Evolutionary conservation across 1,140 invertebrate species (phyloP), one percentile per base, ranked within the genome.

Genomic region (Sitophilus oryzae): DNA sequence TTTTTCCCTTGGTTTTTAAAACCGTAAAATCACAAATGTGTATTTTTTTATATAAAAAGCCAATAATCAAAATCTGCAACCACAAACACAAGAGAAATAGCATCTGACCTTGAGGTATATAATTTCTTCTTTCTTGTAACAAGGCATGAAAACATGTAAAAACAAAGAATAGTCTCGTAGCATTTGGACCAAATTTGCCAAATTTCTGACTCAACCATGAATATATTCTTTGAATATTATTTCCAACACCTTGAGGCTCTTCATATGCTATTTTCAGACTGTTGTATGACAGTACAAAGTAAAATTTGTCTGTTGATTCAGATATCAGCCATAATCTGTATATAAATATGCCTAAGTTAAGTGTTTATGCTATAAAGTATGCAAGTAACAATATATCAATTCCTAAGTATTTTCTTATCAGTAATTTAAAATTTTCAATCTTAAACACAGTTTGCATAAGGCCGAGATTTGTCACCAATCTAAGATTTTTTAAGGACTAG

Each of bases 121-220:
- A 95, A 56, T 82, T 86, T 55, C 93, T 75, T 43, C 93, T 77
- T 73, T 96, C 93, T 69, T 95, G 91, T 15, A 95, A 70, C 4
- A 94, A 77, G 0, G 92, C 89, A 69, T 95, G 91, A 50, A 93
- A 78, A 82, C 87, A 91, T 6, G 86, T 80, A 8, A 93, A 66
- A 2, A 83, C 76, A 67, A 93, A 86, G 34, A 84, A 74, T 16
- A 83, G 74, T 62, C 77, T 77, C 4, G 73, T 66, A 20, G 62
- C 69, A 48, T 56, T 68, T 6, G 35, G 60, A 48, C 21, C 67
- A 48, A 45, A 66, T 49, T 61, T 71, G 22, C 59, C 69, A 66
- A 66, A 70, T 56, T 56, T 71, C 60, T 48, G 44, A 3, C 63
- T 65, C 25, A 11, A 76, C 47, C 43, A 76, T 63, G 22, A 70